Evolutionary conservation across 2,797 vertebrate genomes (phyloP), one percentile per base, ranked within the genome.

Genomic region (Nyctalus aviator): DNA sequence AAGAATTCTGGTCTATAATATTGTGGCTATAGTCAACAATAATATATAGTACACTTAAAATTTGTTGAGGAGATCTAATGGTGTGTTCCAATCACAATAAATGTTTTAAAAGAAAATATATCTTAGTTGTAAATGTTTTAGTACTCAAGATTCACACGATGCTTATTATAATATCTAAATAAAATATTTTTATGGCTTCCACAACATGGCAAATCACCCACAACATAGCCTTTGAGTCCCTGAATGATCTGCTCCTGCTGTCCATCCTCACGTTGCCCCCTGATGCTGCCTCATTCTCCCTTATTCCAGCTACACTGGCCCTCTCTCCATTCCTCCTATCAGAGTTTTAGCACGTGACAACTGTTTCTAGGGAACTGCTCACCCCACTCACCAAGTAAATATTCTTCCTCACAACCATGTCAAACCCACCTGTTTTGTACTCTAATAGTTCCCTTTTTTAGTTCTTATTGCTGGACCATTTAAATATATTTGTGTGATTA

Each of bases 181-280:
- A 77, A 90, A 90, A 37, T 68, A 69, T 72, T 88, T 90, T 71
- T 93, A 81, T 93, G 44, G 20, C 17, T 84, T 94, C 46, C 27
- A 62, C 25, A 62, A 62, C 27, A 62, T 62, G 59, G 27, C 84
- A 82, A 81, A 81, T 71, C 5, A 32, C 30, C 27, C 37, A n/a
- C 27, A 57, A 41, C 27, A 44, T 48, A 23, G 20, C 46, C 23
- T 84, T 62, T 68, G 21, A 50, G 30, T 6, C 12, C n/a, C 23
- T 59, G 44, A 44, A 46, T 62, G n/a, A 76, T 46, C 21, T 55
- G 17, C 6, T 20, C 48, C 23, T 46, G 62, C 21, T 73, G 4
- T 27, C 27, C 48, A 46, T 79, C 21, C 37, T 73, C 64, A 53
- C 7, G 11, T 85, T 46, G 23, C 1, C 62, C 73, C 32, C 37